phyloP scores from a whole-genome alignment of 1,140 invertebrate genomes.

The Mamestra configurata region DNA sequence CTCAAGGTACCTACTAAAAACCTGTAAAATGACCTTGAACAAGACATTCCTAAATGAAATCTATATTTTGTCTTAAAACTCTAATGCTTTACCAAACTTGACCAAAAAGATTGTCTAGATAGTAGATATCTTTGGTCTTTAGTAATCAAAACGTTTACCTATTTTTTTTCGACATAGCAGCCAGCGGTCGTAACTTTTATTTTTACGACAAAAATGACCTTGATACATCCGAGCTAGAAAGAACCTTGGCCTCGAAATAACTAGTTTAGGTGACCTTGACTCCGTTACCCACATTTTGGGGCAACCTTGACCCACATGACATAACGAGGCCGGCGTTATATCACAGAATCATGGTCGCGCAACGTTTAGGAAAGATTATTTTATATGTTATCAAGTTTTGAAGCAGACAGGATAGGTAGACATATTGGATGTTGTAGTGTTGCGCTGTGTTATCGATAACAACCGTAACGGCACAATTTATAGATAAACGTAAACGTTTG shows the following conservation, averaged over 20 bases:
- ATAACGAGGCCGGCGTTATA: constrained; percentile 43
- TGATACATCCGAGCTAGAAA: constrained; percentile 43
- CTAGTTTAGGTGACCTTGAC: constrained; percentile 27
- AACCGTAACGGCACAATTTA: not conserved
- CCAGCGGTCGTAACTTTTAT: constrained; percentile 5
- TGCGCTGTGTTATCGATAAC: not conserved
- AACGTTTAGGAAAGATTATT: constrained; percentile 21
- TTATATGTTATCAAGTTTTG: not conserved
- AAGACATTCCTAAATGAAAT: not conserved
- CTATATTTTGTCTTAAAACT: not conserved
- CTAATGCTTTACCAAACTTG: not conserved
- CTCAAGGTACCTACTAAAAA: constrained; percentile 32
- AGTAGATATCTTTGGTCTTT: not conserved
- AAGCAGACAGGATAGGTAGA: not conserved
- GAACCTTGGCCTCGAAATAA: constrained; percentile 35
- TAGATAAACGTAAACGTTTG: not conserved
- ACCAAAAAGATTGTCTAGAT: not conserved
- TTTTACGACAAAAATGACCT: constrained; percentile 25
- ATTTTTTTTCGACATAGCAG: not conserved
- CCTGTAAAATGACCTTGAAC: constrained; percentile 28
- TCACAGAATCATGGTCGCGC: constrained; percentile 33
- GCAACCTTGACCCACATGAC: constrained; percentile 38
- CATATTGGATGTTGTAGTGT: not conserved
- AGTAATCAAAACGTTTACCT: too few species aligned
- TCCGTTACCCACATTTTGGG: constrained; percentile 40